Evolutionary conservation across 2,797 vertebrate genomes (phyloP).

Genomic region (Furcifer pardalis): DNA sequence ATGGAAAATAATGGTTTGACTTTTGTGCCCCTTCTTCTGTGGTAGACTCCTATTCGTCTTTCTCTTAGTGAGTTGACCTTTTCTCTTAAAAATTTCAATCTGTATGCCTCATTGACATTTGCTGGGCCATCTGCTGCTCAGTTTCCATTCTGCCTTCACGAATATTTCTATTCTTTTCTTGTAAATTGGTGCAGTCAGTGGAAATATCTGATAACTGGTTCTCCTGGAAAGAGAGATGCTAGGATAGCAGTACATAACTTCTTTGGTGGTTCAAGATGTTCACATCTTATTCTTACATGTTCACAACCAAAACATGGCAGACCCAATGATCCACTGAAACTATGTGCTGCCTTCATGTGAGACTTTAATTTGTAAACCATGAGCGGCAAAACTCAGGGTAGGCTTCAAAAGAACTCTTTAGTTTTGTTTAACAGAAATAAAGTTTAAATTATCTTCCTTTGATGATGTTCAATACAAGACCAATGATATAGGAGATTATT

Average conservation of each 20-base stretch:
- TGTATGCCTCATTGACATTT: conserved; percentile 42
- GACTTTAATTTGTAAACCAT: not conserved
- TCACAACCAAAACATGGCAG: not conserved
- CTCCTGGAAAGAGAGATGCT: not conserved
- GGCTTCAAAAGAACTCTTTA: not conserved
- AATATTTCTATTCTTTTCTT: conserved; percentile 2
- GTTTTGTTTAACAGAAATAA: conserved; percentile 9
- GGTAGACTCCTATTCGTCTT: conserved; percentile 26
- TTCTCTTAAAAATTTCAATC: conserved; percentile 41
- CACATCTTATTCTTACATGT: not conserved
- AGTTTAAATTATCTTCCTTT: not conserved
- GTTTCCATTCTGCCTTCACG: conserved; percentile 17
- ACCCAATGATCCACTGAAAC: not conserved
- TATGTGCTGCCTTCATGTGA: not conserved
- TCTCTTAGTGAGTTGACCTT: conserved; percentile 31
- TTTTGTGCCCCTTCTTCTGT: conserved; percentile 20
- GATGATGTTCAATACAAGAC: not conserved
- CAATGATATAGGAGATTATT: not conserved
- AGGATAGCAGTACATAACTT: not conserved
- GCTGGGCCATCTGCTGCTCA: conserved; percentile 28
- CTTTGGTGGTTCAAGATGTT: not conserved
- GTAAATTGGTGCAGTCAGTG: not conserved
- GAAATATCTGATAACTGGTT: conserved; percentile 14
- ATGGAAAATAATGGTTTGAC: conserved; percentile 21
- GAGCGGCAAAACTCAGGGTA: not conserved